Evolutionary conservation across 2,888 invertebrate species (phyloP), one percentile per base, ranked within the genome.

Genomic region (Microchrysa polita): DNA sequence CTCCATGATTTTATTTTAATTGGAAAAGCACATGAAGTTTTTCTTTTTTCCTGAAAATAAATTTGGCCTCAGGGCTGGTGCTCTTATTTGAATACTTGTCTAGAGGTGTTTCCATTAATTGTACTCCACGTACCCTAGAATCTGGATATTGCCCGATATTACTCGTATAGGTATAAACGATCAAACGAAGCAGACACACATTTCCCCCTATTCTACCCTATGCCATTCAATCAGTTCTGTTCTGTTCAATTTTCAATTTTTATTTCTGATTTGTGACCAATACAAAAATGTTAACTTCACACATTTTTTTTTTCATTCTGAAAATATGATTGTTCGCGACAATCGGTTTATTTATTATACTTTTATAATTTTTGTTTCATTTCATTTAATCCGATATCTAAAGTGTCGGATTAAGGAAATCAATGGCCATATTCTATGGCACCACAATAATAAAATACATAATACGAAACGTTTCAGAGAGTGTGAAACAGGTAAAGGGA

Each of bases 311-410:
- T 20, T 14, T 53, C 7, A 34, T 67, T 52, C n/a, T n/a, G 27
- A 53, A 67, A 67, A 67, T 65, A 48, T 67, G 67, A 67, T 67
- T 69, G 57, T 69, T 69, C 69, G 16, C 52, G 57, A 57, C 69
- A 69, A 57, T 34, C 42, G n/a, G 16, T 55, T 55, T 69, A 69
- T 69, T 69, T 69, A 69, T 55, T 57, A 40, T 40, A 69, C 20
- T 69, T 57, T 57, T 57, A 44, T 69, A n/a, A n/a, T 69, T 69
- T 57, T 69, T 69, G 69, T 69, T 53, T 69, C 57, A 57, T 69
- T 34, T 57, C 69, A 57, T 69, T 57, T 55, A 55, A 69, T 57
- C 69, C 42, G 42, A 16, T 40, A 14, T 69, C 57, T 67, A 57
- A 55, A 55, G 34, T 69, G 69, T 69, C 69, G 42, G 69, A 69